phyloP scores from a whole-genome alignment of 2,888 invertebrate genomes.

The Silvanus unidentatus region DNA sequence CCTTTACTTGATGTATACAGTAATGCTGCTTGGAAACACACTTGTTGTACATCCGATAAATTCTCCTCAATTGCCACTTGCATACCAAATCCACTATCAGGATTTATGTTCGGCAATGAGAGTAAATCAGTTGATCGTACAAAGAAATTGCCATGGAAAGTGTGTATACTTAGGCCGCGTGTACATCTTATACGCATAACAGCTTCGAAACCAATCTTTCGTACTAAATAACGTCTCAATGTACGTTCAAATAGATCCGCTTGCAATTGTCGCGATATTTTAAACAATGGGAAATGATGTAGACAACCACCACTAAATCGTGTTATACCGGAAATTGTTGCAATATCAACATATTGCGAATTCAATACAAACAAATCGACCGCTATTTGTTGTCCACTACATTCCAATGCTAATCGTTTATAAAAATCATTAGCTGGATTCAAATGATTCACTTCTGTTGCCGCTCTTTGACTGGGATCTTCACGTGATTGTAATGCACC shows the following conservation, averaged over 20 bases:
- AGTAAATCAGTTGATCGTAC: slow-evolving; percentile 95
- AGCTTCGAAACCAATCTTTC: slow-evolving; percentile 98
- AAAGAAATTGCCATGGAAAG: slow-evolving; percentile 99
- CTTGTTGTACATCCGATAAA: slow-evolving; percentile 75
- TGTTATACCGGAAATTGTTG: slow-evolving; percentile 87
- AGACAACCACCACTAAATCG: slow-evolving; percentile 93
- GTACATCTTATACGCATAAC: slow-evolving; percentile 97
- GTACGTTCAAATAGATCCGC: slow-evolving; percentile 70
- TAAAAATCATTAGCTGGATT: slow-evolving; percentile 97
- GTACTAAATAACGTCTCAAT: slow-evolving; percentile 81
- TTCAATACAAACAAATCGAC: slow-evolving; percentile 93
- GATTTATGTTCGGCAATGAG: slow-evolving; percentile 94
- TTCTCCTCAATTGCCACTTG: slow-evolving; percentile 94
- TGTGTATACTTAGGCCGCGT: slow-evolving; percentile 88
- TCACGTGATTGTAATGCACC: slow-evolving; percentile 82
- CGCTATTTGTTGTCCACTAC: slow-evolving; percentile 92
- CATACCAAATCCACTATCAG: slow-evolving; percentile 97
- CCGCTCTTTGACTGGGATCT: slow-evolving; percentile 77
- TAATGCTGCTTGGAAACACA: slow-evolving; percentile 96
- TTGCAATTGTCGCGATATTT: slow-evolving; percentile 61
- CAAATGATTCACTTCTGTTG: slow-evolving; percentile 77
- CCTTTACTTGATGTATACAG: slow-evolving; percentile 94
- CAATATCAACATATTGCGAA: slow-evolving; percentile 89
- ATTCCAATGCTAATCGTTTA: slow-evolving; percentile 92
- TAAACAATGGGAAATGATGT: slow-evolving; percentile 87